A percentile compares a stretch with the other conserved stretches of the same genome.
phyloP scores from a whole-genome alignment of 2,888 invertebrate genomes.

The Eupithecia tripunctaria region DNA sequence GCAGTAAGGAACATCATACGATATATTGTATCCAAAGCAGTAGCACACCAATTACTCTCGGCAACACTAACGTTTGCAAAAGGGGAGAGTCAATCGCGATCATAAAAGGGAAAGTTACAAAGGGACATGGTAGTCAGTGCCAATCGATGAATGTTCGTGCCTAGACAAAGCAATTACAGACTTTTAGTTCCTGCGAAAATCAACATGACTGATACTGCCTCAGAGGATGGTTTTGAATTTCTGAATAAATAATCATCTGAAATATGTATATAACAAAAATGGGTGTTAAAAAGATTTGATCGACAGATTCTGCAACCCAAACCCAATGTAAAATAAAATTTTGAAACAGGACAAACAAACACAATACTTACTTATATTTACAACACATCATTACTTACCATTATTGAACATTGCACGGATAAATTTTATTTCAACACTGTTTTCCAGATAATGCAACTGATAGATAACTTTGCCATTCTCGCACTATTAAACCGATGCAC shows the following conservation, averaged over 20 bases:
- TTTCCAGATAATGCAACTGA: slow-evolving; percentile 37
- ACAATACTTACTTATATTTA: no score
- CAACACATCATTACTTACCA: background rate
- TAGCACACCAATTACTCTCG: slow-evolving; percentile 57
- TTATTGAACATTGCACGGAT: background rate
- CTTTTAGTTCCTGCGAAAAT: background rate
- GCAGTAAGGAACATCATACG: background rate
- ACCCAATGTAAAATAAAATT: no score
- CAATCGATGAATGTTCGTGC: slow-evolving; percentile 70
- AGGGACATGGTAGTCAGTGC: slow-evolving; percentile 46
- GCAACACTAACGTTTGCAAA: slow-evolving; percentile 54
- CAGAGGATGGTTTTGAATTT: background rate
- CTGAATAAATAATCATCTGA: background rate
- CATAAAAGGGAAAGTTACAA: slow-evolving; percentile 76
- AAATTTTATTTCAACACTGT: slow-evolving; percentile 20
- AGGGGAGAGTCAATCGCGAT: slow-evolving; percentile 69
- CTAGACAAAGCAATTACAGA: slow-evolving; percentile 5
- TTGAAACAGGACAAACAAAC: no score
- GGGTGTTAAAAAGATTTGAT: background rate
- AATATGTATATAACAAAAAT: background rate
- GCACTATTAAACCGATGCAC: slow-evolving; percentile 75
- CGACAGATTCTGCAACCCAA: background rate
- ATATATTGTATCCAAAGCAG: slow-evolving; percentile 37
- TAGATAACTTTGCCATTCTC: slow-evolving; percentile 27
- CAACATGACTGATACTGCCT: background rate